A percentile compares a stretch with the other conserved stretches of the same genome.
Conservation (phyloP, 2,797 vertebrate genomes). For the Gobio occitaniae region DNA sequence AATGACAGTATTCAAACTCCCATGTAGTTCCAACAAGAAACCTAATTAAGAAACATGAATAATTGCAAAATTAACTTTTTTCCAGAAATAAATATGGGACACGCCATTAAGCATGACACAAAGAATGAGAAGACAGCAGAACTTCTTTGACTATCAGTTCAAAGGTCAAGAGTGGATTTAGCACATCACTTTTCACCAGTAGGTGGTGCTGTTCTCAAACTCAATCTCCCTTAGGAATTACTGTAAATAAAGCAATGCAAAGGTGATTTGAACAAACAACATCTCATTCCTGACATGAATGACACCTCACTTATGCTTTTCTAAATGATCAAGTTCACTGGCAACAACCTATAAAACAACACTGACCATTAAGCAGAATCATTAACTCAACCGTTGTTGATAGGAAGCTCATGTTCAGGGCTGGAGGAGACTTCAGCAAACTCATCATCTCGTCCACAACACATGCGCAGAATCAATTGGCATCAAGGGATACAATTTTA, state of each 20-base stretch:
- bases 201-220: background rate
- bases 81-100: background rate
- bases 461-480: background rate
- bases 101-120: background rate
- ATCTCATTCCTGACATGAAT: background rate
- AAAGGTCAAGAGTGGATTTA: background rate
- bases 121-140: background rate
- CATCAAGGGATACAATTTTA: constrained; percentile 6
- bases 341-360: background rate
- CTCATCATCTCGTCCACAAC: background rate
- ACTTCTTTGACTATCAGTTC: background rate
- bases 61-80: background rate
- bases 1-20: background rate
- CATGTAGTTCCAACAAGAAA: background rate
- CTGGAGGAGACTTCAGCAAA: background rate
- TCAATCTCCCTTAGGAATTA: background rate
- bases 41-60: background rate
- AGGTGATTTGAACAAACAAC: background rate
- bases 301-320: background rate
- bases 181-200: background rate
- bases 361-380: background rate
- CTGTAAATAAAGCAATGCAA: background rate
- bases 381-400: background rate
- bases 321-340: background rate
- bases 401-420: background rate